Base-by-base conservation (phyloP, 1,140 invertebrate species). In the Zaprionus kolodkinae region DNA sequence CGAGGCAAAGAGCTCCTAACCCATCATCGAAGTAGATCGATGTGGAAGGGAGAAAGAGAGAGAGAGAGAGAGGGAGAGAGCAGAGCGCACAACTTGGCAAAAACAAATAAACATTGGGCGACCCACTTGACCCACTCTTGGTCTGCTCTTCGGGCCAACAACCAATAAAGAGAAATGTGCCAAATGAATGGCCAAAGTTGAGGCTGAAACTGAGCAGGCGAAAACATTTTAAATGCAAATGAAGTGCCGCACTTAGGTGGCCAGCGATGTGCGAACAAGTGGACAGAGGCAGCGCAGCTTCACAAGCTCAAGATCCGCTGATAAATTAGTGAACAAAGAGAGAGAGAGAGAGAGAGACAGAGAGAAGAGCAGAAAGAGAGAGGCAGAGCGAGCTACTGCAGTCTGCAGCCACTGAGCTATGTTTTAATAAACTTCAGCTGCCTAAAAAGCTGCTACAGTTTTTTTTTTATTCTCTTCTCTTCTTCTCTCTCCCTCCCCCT, bases 151-250 rank as follows among this genome's bases (percentile, higher is more conserved):
- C 73, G 79, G 67, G 65, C 68, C 79, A 84, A 85, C 85, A 89
- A 89, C 68, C 79, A 84, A 85, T 81, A 89, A 89, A 81, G 81
- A 81, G 78, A 80, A 89, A 88, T 88, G 81, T 85, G 81, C 85
- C 80, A 89, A 89, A 88, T 89, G 85, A 88, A 88, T 88, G 78
- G 78, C 69, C 75, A 89, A 89, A 88, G 81, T 88, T 84, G 69
- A 74, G 75, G 43, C 72, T 71, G 75, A 63, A 85, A 78, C 76
- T 72, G 70, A 84, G 78, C 81, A 69, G 78, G 78, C 81, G 75
- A 89, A 89, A 88, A 79, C 78, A 88, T 88, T 88, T 88, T 89
- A 88, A 88, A 88, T 88, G 84, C 85, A 88, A 88, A 88, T 88
- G 84, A 88, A 88, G 85, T 88, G 78, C 66, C 80, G 66, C 84